Percentiles rank a stretch among this genome's conserved stretches.
Conservation (phyloP, 2,797 vertebrate genomes). For the Enteromius treurensis region DNA sequence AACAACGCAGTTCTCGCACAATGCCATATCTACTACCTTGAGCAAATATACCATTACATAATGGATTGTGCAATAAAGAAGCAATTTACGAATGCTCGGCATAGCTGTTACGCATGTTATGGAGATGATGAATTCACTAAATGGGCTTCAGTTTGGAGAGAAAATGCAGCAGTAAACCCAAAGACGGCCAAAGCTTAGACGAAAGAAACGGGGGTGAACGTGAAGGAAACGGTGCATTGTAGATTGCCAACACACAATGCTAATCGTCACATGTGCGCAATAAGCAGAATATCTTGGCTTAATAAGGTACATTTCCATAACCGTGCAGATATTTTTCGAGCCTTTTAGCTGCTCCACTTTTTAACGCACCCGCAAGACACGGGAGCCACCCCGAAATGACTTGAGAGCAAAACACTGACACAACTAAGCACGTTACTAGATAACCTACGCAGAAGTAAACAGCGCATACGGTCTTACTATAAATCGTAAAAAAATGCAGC, state of each 20-base stretch:
- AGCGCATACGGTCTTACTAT: neutral
- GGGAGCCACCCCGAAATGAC: neutral
- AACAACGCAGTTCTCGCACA: slow-evolving; percentile 11
- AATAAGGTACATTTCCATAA: neutral
- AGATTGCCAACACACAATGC: neutral
- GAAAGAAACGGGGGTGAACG: neutral
- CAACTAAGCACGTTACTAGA: neutral
- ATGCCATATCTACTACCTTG: slow-evolving; percentile 8
- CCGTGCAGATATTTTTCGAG: neutral
- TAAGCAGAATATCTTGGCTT: neutral
- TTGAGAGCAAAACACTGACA: neutral
- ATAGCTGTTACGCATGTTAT: slow-evolving; percentile 45
- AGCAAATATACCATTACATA: slow-evolving; percentile 40
- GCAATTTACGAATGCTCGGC: slow-evolving; percentile 47
- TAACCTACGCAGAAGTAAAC: neutral
- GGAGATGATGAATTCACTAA: slow-evolving; percentile 46
- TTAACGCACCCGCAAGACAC: neutral
- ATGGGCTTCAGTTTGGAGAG: slow-evolving; percentile 31
- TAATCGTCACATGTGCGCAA: neutral
- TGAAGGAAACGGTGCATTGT: neutral
- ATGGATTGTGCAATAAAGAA: slow-evolving; percentile 54
- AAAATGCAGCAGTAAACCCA: slow-evolving; percentile 17
- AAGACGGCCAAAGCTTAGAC: slow-evolving; percentile 16
- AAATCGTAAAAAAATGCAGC: neutral
- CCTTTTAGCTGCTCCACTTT: neutral